Percentiles rank a stretch among this genome's conserved stretches.
phyloP scores from a whole-genome alignment of 1,140 invertebrate genomes.

The Rhagoletis pomonella region DNA sequence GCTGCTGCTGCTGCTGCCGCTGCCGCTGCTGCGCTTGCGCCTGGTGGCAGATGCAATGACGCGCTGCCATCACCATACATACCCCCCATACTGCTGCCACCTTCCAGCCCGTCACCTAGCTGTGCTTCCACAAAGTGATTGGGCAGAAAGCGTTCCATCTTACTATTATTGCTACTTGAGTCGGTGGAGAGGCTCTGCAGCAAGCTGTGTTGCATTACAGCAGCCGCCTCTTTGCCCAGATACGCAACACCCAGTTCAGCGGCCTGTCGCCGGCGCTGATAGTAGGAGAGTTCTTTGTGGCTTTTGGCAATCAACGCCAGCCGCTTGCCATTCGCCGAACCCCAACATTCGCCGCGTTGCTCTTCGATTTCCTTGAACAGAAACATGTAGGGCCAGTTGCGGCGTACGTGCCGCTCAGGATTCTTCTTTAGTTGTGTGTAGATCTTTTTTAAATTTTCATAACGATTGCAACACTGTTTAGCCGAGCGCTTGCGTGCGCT shows the following conservation, averaged over 20 bases:
- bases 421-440: constrained; percentile 73
- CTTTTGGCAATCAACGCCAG: constrained; percentile 68
- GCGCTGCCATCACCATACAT: constrained; percentile 61
- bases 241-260: constrained; percentile 66
- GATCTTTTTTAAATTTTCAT: constrained; percentile 73
- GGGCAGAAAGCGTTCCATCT: constrained; percentile 70
- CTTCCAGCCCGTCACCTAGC: constrained; percentile 61
- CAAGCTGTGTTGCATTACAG: constrained; percentile 62
- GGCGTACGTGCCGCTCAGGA: constrained; percentile 70
- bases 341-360: constrained; percentile 72
- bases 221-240: constrained; percentile 63
- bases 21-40: constrained; percentile 58
- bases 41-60: constrained; percentile 64
- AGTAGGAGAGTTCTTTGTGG: constrained; percentile 71
- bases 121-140: constrained; percentile 72
- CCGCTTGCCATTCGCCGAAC: constrained; percentile 70
- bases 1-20: constrained; percentile 56
- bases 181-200: constrained; percentile 70
- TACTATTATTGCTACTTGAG: constrained; percentile 69
- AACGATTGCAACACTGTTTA: constrained; percentile 72
- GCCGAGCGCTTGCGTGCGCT: constrained; percentile 69
- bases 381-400: constrained; percentile 73
- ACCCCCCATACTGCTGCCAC: neutral
- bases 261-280: constrained; percentile 68
- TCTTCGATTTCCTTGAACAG: constrained; percentile 73